These are phyloP conservation scores for Suncus etruscus DNA, from an alignment of 2,113 vertebrate species.

Conservation along the genomic window DNA sequence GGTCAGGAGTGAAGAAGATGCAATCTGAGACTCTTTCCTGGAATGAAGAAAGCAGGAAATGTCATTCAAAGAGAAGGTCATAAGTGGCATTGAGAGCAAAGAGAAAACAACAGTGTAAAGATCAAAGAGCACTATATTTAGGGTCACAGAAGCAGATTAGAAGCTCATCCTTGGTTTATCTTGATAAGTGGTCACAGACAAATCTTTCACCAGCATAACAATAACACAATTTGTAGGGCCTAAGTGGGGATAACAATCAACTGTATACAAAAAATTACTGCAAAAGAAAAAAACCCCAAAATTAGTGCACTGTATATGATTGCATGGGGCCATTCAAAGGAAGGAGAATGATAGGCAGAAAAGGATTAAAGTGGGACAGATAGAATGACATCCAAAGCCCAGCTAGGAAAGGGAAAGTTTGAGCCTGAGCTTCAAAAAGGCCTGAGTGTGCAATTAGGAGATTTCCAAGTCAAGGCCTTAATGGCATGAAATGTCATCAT, in stretches of 20 bases:
- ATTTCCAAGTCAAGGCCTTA: background rate
- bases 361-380: background rate
- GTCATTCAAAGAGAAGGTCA: rapidly evolving
- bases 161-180: background rate
- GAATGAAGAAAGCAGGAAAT: background rate
- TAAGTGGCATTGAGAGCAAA: background rate
- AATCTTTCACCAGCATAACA: background rate
- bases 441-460: background rate
- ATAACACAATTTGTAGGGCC: no score
- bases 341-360: no score
- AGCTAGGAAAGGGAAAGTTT: rapidly evolving
- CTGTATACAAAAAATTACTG: background rate
- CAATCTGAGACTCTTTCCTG: rapidly evolving
- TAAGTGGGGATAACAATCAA: background rate
- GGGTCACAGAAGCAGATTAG: background rate
- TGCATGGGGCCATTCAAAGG: background rate
- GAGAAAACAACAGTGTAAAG: rapidly evolving
- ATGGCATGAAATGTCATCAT: background rate
- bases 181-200: background rate
- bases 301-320: rapidly evolving
- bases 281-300: no score
- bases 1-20: background rate
- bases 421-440: background rate
- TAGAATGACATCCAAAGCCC: background rate
- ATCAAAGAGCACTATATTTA: background rate